Conservation (phyloP, 37 sponge, comb jelly and placozoan species). For the Spongia lamella region DNA sequence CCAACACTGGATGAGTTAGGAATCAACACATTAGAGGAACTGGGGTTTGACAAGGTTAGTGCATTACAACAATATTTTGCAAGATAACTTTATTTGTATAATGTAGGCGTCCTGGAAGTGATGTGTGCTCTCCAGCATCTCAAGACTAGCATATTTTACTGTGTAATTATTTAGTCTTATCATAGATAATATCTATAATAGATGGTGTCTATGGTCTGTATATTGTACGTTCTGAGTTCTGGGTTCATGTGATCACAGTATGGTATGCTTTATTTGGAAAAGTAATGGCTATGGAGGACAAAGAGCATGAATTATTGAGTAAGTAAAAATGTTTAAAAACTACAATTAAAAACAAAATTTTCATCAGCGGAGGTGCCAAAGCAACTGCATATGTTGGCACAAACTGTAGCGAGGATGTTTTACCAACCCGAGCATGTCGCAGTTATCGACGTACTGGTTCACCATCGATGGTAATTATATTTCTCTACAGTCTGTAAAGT, state of each 20-base stretch:
- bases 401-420: slow-evolving; percentile 65
- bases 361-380: slow-evolving; percentile 63
- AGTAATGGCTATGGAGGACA: too few species aligned
- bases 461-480: slow-evolving; percentile 68
- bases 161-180: not conserved
- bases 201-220: too few species aligned
- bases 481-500: not conserved
- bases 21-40: slow-evolving; percentile 88
- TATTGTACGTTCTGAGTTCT: too few species aligned
- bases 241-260: too few species aligned
- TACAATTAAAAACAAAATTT: not conserved
- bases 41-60: slow-evolving; percentile 37
- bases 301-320: slow-evolving; percentile 25
- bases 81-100: too few species aligned
- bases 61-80: too few species aligned
- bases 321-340: not conserved
- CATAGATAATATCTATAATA: too few species aligned
- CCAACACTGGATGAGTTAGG: slow-evolving; percentile 89
- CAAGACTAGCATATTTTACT: not conserved
- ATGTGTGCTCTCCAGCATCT: too few species aligned
- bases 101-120: too few species aligned
- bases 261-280: too few species aligned
- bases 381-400: slow-evolving; percentile 55
- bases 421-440: slow-evolving; percentile 63
- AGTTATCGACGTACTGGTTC: slow-evolving; percentile 71